These are phyloP conservation scores for Clunio marinus DNA, from an alignment of 2,888 invertebrate genomes.

Conservation along the genomic window DNA sequence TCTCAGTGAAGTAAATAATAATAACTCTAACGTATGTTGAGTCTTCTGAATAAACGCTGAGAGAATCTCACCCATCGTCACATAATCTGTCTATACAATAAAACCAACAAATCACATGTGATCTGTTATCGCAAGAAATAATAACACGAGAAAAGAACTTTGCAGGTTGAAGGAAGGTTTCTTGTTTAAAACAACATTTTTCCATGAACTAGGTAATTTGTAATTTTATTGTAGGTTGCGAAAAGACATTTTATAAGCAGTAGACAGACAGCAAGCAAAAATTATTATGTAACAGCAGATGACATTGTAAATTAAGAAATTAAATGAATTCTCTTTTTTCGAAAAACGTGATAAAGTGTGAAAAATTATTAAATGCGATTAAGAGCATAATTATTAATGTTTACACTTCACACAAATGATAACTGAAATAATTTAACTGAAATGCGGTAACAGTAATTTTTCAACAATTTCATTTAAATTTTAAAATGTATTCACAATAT, in stretches of 20 bases:
- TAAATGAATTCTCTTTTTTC: background rate
- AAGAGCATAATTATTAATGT: too few species aligned
- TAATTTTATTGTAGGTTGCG: background rate
- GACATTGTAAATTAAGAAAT: constrained; percentile 15
- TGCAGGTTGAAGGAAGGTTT: background rate
- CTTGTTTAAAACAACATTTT: constrained; percentile 6
- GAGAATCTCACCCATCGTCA: too few species aligned
- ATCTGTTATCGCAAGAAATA: background rate
- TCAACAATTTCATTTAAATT: too few species aligned
- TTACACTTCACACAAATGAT: too few species aligned
- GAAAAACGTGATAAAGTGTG: background rate
- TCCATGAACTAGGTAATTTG: background rate
- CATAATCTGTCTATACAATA: too few species aligned
- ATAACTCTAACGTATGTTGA: too few species aligned
- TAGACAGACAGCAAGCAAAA: background rate
- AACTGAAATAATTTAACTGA: too few species aligned
- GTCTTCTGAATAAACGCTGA: too few species aligned
- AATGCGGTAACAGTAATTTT: too few species aligned
- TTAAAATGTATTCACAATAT: too few species aligned
- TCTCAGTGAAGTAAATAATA: background rate
- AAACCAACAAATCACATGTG: too few species aligned
- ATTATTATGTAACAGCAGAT: too few species aligned
- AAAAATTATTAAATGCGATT: background rate
- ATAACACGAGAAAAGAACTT: background rate
- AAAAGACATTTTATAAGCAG: background rate